These are phyloP conservation scores for Tychaedon coryphoeus DNA, from an alignment of 2,113 vertebrate genomes.

Conservation along the genomic window DNA sequence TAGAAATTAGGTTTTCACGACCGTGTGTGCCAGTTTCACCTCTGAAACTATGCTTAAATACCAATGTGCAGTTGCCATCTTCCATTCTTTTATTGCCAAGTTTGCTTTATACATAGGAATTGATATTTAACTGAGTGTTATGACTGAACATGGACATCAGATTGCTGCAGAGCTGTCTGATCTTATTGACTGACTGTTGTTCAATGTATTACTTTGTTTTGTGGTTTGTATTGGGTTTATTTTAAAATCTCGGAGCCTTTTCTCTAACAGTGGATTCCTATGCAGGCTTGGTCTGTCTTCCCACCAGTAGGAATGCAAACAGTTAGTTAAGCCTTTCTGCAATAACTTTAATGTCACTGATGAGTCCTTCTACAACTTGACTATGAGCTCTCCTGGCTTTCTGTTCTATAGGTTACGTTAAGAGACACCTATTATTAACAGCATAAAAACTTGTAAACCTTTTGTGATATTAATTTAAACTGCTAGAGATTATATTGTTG, in stretches of 20 bases:
- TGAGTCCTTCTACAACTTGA: neutral
- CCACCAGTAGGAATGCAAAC: neutral
- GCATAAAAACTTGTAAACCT: neutral
- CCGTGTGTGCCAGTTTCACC: neutral
- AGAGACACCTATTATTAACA: neutral
- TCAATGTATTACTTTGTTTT: neutral
- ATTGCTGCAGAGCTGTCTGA: neutral
- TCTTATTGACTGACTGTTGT: neutral
- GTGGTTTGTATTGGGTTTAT: neutral
- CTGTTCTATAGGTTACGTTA: neutral
- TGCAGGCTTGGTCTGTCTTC: neutral
- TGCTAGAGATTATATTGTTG: neutral
- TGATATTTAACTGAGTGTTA: neutral
- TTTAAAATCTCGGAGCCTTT: neutral
- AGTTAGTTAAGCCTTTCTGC: neutral
- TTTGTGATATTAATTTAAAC: neutral
- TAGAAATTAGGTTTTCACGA: neutral
- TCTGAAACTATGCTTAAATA: neutral
- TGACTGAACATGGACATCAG: rapidly evolving
- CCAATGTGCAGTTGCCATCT: neutral
- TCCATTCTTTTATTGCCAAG: neutral
- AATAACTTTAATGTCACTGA: neutral
- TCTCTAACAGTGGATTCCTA: neutral
- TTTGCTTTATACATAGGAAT: neutral
- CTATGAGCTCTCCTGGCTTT: neutral